Evolutionary conservation across 2,797 vertebrate genomes (phyloP).

Genomic region (Coreius guichenoti): DNA sequence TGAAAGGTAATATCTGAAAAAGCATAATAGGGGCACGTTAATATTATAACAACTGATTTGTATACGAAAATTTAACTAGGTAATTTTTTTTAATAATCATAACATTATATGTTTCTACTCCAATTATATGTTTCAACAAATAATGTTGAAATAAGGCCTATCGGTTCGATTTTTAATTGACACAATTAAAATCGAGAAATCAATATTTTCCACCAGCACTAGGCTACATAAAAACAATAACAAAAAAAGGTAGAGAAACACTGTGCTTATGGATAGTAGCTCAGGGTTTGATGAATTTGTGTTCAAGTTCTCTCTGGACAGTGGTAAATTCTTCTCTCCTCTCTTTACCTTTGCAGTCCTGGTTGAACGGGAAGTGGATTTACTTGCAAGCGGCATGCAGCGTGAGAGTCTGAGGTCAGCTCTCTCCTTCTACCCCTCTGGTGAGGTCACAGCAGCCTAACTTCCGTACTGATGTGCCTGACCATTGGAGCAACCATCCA

Average conservation of each 20-base stretch:
- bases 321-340: conserved; percentile 1
- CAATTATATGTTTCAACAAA: too few species aligned
- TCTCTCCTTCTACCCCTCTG: conserved; percentile 4
- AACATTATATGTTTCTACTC: too few species aligned
- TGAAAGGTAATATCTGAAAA: too few species aligned
- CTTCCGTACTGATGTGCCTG: not conserved
- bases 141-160: not conserved
- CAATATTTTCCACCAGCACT: not conserved
- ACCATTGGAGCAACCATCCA: not conserved
- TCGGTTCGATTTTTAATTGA: not conserved
- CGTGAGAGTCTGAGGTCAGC: conserved; percentile 16
- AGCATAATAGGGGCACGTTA: too few species aligned
- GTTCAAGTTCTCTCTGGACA: not conserved
- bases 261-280: not conserved
- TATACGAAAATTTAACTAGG: too few species aligned
- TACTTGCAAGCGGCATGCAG: not conserved
- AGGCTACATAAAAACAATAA: not conserved
- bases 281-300: conserved; percentile 8
- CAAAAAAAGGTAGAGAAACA: not conserved
- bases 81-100: too few species aligned
- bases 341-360: conserved; percentile 25
- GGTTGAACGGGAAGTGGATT: conserved; percentile 21
- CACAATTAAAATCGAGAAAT: not conserved
- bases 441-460: conserved; percentile 5
- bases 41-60: too few species aligned